Evolutionary conservation across 2,113 vertebrate species (phyloP).

Genomic region (Machaerirhynchus nigripectus): DNA sequence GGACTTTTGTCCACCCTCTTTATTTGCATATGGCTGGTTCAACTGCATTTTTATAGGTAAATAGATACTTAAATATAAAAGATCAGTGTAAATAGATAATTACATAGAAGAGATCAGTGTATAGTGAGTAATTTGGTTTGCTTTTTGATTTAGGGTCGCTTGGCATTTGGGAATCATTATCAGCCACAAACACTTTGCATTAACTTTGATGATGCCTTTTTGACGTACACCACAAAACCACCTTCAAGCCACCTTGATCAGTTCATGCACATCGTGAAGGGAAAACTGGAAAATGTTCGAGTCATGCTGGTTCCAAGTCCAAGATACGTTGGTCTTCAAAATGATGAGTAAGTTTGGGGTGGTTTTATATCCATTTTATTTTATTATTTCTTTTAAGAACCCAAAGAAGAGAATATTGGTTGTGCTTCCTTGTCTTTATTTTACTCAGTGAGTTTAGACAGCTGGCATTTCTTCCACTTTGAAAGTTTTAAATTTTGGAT

Average conservation of each 20-base stretch:
- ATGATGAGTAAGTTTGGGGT: slow-evolving; percentile 87
- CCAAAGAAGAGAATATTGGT: fast-evolving
- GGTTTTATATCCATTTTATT: not conserved
- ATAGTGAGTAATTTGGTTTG: not conserved
- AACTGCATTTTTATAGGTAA: not conserved
- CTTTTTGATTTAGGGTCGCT: slow-evolving; percentile 80
- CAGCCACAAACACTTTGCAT: slow-evolving; percentile 94
- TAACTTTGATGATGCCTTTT: slow-evolving; percentile 95
- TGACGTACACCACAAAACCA: slow-evolving; percentile 97
- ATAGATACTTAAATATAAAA: not conserved
- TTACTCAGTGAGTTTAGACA: not conserved
- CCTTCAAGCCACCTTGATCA: slow-evolving; percentile 97
- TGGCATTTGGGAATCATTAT: slow-evolving; percentile 97
- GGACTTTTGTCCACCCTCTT: not conserved
- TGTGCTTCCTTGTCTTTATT: not conserved
- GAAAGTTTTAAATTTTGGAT: not conserved
- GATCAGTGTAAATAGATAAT: not conserved
- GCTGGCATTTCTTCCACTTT: not conserved
- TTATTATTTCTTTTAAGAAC: not conserved
- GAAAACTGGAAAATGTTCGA: slow-evolving; percentile 94
- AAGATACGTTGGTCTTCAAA: slow-evolving; percentile 92
- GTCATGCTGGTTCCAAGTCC: slow-evolving; percentile 98
- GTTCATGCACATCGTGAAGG: slow-evolving; percentile 98
- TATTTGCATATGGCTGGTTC: not conserved
- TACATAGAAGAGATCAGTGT: not conserved